Conservation (phyloP, 2,888 invertebrate species). For the Lasius fuliginosus region DNA sequence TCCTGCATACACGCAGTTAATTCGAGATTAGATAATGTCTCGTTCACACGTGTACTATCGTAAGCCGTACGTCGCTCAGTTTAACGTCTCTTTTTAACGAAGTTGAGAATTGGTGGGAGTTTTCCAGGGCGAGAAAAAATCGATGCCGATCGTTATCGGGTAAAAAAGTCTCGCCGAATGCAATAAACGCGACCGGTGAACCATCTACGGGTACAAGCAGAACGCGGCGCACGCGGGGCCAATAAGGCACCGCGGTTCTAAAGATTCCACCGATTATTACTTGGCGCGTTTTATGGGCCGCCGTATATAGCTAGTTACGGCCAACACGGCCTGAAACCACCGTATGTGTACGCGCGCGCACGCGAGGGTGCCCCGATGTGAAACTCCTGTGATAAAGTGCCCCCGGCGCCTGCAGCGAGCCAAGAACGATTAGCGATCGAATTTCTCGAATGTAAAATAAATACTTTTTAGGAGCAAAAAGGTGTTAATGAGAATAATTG, state of each 20-base stretch:
- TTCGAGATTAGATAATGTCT: slow-evolving; percentile 46
- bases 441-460: slow-evolving; percentile 8
- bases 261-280: slow-evolving; percentile 74
- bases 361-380: slow-evolving; percentile 45
- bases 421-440: slow-evolving; percentile 1
- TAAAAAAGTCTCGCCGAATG: slow-evolving; percentile 8
- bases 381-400: slow-evolving; percentile 56
- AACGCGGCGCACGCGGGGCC: slow-evolving; percentile 59
- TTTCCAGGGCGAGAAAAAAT: slow-evolving; percentile 42
- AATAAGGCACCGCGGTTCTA: slow-evolving; percentile 61
- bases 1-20: slow-evolving; percentile 23
- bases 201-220: slow-evolving; percentile 46
- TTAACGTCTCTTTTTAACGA: slow-evolving; percentile 21
- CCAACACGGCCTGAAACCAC: slow-evolving; percentile 46
- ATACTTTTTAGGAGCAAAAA: background rate
- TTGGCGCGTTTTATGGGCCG: slow-evolving; percentile 69
- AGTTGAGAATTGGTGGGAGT: background rate
- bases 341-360: slow-evolving; percentile 20
- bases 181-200: slow-evolving; percentile 44
- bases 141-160: slow-evolving; percentile 25
- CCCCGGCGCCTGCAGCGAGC: slow-evolving; percentile 35
- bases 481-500: slow-evolving; percentile 11
- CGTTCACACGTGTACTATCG: background rate
- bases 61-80: background rate
- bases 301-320: slow-evolving; percentile 71